Evolutionary conservation across 2,113 vertebrate genomes (phyloP).

Genomic region (Oncorhynchus masou): DNA sequence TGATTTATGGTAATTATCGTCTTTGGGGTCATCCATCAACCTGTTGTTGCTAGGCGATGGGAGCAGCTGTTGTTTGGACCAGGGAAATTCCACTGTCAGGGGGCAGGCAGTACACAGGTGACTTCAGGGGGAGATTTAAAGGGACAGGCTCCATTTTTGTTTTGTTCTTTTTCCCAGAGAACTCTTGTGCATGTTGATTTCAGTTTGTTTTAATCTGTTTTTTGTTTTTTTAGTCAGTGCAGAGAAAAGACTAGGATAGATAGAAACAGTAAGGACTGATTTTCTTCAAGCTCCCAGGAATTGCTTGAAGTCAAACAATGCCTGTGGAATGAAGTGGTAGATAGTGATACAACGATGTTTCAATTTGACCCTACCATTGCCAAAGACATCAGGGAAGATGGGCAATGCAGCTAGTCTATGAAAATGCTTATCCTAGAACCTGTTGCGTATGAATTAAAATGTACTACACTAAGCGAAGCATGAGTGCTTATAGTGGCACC

Average conservation of each 20-base stretch:
- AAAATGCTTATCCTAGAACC: background rate
- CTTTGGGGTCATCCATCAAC: slow-evolving; percentile 83
- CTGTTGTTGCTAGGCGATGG: slow-evolving; percentile 81
- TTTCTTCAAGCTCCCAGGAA: too few relatives aligned
- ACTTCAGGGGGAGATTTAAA: slow-evolving; percentile 60
- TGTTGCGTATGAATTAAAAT: background rate
- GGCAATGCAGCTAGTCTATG: background rate
- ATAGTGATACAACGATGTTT: background rate
- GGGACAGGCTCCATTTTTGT: slow-evolving; percentile 9
- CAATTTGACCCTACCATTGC: background rate
- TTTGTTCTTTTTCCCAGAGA: slow-evolving; percentile 23
- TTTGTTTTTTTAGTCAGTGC: too few relatives aligned
- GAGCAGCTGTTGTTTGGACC: slow-evolving; percentile 78
- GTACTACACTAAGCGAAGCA: background rate
- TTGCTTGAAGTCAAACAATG: too few relatives aligned
- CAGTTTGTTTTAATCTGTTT: too few relatives aligned
- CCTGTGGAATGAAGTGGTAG: too few relatives aligned
- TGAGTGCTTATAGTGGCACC: background rate
- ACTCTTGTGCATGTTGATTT: background rate
- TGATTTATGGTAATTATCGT: slow-evolving; percentile 86
- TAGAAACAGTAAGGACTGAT: too few relatives aligned
- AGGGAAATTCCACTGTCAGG: slow-evolving; percentile 66
- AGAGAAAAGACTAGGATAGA: too few relatives aligned
- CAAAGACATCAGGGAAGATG: background rate
- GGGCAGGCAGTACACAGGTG: slow-evolving; percentile 68